A percentile compares a stretch with the other conserved stretches of the same genome.
These are phyloP conservation scores for Tringa solitaria DNA, from an alignment of 2,113 vertebrate genomes.

Conservation along the genomic window DNA sequence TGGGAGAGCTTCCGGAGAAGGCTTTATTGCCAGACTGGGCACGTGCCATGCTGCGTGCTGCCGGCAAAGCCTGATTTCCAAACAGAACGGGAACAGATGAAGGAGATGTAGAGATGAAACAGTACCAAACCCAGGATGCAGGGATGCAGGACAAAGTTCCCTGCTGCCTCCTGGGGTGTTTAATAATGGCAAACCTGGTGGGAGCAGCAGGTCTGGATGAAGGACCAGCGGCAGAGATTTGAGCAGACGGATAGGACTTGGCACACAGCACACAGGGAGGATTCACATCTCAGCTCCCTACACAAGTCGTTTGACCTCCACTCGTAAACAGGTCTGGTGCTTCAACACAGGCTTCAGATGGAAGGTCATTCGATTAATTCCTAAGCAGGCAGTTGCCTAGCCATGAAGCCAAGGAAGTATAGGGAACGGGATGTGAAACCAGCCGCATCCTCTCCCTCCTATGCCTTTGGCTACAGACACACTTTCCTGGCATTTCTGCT, in stretches of 20 bases:
- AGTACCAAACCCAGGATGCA: neutral
- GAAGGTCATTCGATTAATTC: neutral
- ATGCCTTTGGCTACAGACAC: neutral
- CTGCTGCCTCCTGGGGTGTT: neutral
- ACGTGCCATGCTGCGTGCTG: accelerated
- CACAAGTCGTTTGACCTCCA: neutral
- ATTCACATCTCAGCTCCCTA: neutral
- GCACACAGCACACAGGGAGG: neutral
- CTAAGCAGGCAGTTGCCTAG: neutral
- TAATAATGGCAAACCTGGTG: neutral
- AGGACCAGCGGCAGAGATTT: neutral
- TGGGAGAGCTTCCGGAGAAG: neutral
- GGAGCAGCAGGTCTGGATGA: neutral
- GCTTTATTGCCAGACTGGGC: neutral
- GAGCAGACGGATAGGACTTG: neutral
- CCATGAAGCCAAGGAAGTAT: neutral
- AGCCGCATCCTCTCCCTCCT: neutral
- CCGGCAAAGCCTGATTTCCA: neutral
- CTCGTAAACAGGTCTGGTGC: neutral
- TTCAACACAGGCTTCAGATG: neutral
- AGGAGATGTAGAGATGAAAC: neutral
- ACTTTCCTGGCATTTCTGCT: neutral
- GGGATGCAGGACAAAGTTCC: neutral
- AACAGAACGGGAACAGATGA: neutral
- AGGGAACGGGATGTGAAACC: neutral